Evolutionary conservation across 2,113 vertebrate species (phyloP).

Genomic region (Passer montanus): DNA sequence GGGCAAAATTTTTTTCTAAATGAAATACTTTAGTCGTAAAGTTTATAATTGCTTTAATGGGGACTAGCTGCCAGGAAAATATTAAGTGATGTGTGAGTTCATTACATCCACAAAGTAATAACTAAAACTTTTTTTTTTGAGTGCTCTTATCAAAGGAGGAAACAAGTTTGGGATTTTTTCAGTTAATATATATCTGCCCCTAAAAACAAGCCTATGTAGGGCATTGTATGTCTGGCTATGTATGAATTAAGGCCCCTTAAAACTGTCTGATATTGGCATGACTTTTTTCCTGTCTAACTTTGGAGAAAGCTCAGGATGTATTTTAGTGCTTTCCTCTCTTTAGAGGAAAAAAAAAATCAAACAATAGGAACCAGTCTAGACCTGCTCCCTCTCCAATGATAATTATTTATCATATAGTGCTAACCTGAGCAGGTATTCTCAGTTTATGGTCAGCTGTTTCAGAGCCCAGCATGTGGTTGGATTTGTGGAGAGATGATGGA

Average conservation of each 20-base stretch:
- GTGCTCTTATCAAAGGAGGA: background rate
- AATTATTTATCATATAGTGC: background rate
- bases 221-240: no score
- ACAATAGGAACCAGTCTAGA: background rate
- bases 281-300: background rate
- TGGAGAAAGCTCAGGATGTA: background rate
- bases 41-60: background rate
- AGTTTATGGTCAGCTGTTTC: background rate
- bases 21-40: background rate
- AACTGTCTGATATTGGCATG: background rate
- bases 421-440: background rate
- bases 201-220: background rate
- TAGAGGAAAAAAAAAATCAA: background rate
- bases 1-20: background rate
- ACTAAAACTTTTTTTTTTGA: background rate
- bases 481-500: rapidly evolving
- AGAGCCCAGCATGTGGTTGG: background rate
- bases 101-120: background rate
- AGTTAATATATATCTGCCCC: background rate
- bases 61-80: background rate
- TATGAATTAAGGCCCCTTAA: background rate
- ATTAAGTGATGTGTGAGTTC: background rate
- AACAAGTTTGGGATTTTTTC: background rate
- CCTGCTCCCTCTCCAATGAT: background rate
- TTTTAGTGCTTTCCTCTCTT: background rate